Evolutionary conservation across 53 echinoderm and acorn worm genomes (phyloP).

Genomic region (Mesocentrotus franciscanus): DNA sequence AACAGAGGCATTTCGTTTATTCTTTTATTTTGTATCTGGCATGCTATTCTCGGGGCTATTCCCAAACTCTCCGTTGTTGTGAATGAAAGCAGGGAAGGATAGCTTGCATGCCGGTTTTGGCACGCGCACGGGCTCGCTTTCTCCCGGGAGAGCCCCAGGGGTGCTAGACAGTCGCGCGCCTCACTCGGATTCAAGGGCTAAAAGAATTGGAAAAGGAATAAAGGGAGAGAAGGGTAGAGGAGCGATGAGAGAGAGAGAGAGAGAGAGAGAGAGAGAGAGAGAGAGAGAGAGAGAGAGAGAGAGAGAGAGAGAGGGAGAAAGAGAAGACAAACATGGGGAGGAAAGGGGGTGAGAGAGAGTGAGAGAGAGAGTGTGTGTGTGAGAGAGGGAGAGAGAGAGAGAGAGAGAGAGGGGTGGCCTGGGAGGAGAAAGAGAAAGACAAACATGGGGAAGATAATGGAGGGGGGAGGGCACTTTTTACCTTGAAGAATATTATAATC

Average conservation of each 20-base stretch:
- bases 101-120: neutral
- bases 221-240: neutral
- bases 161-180: slow-evolving; percentile 7
- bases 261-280: neutral
- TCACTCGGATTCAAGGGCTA: neutral
- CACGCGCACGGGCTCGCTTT: neutral
- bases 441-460: neutral
- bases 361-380: neutral
- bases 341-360: neutral
- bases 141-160: neutral
- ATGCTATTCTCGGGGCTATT: no score
- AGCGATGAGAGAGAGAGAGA: neutral
- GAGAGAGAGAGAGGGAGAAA: neutral
- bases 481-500: neutral
- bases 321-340: neutral
- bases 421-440: neutral
- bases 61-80: no score
- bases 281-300: neutral
- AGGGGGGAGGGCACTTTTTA: no score
- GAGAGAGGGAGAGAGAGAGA: neutral
- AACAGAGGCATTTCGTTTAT: no score
- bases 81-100: neutral
- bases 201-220: neutral
- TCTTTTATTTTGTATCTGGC: no score
- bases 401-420: neutral